Base-by-base conservation (phyloP, 2,113 vertebrate genomes). In the Ophthalmolycus amberensis region DNA sequence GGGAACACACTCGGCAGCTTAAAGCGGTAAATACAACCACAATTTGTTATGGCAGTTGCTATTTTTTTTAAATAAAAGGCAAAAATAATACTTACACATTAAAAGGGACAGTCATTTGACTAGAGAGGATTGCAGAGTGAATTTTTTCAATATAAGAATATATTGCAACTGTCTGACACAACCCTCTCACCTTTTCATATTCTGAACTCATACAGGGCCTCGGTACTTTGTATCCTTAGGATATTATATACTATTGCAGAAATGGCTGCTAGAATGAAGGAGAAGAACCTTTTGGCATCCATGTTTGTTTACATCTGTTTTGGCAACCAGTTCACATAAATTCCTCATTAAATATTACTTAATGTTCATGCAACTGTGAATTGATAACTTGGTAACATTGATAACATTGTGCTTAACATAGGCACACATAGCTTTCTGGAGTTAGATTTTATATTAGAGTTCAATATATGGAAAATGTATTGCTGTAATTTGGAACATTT, bases 281-380 rank as follows among this genome's bases (percentile, higher is more conserved):
- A 32, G 60, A 8, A 75, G 6, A 77, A 63, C 34, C 3, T 66
- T 80, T 46, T 32, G 14, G n/a, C 42, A 58, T 83, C 63, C 27
- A 62, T 75, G 38, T 88, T 71, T 71, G 70, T 85, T 66, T 59
- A n/a, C 27, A 44, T 76, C 27, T 75, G 37, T 40, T 60, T 66
- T 80, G 71, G 56, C 38, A 70, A 74, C 67, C 67, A 73, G 52
- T 71, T 86, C 9, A 63, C 20, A 79, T 27, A 63, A 44, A 76
- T 73, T 27, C 75, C 32, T 78, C 37, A 9, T 58, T 77, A 48
- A 77, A 34, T 78, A 77, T 72, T 46, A 76, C 3, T 85, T 84
- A 5, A 81, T 68, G 82, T 81, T 75, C 80, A 91, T 90, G 88
- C 91, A 93, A 44, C 34, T 66, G 84, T 82, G 44, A 82, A 77